Percentiles rank a stretch among this genome's conserved stretches.
Evolutionary conservation across 1,140 invertebrate genomes (phyloP).

Genomic region (Cyclargus thomasi): DNA sequence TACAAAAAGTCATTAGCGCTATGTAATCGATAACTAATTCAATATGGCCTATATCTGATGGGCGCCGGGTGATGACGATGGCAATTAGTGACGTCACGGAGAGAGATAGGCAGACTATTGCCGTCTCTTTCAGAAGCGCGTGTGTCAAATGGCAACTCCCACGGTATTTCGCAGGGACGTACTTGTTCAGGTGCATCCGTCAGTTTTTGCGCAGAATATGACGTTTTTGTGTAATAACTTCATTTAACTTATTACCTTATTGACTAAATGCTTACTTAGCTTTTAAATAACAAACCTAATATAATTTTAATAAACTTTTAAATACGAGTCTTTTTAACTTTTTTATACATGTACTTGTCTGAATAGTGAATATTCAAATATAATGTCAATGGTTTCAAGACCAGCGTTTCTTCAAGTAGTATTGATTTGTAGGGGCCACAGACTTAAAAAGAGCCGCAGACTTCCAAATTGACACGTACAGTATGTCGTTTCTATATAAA

Average conservation of each 20-base stretch:
- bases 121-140: slow-evolving; percentile 39
- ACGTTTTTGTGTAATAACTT: too few species aligned
- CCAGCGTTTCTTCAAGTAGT: background rate
- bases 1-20: background rate
- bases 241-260: too few species aligned
- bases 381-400: too few species aligned
- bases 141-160: slow-evolving; percentile 58
- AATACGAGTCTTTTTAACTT: too few species aligned
- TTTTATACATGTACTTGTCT: too few species aligned
- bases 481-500: background rate
- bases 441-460: background rate
- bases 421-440: background rate
- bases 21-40: slow-evolving; percentile 1
- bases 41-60: slow-evolving; percentile 3
- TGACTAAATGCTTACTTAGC: too few species aligned
- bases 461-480: background rate
- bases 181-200: slow-evolving; percentile 12
- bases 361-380: too few species aligned
- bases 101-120: slow-evolving; percentile 25
- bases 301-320: too few species aligned
- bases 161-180: slow-evolving; percentile 41
- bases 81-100: slow-evolving; percentile 17
- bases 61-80: background rate
- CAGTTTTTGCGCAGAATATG: too few species aligned
- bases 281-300: too few species aligned